Evolutionary conservation across 2,888 invertebrate genomes (phyloP).

Genomic region (Acanthosepion pharaonis): DNA sequence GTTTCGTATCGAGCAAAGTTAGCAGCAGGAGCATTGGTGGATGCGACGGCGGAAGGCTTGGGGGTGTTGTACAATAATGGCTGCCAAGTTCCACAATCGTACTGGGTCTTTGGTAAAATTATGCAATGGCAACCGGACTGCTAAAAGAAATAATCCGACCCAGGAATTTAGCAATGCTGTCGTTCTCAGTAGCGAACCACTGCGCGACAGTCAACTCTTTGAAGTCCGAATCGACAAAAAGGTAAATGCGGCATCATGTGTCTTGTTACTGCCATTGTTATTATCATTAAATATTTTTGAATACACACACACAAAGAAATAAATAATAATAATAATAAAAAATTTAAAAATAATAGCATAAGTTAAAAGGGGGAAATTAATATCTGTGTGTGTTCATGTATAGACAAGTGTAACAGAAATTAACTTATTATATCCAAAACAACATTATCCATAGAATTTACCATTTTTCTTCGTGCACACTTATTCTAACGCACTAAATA

Average conservation of each 20-base stretch:
- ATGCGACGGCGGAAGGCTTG: background rate
- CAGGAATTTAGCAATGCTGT: slow-evolving; percentile 75
- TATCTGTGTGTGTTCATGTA: too few species aligned
- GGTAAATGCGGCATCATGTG: slow-evolving; percentile 77
- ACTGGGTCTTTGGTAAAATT: slow-evolving; percentile 90
- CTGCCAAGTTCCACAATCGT: slow-evolving; percentile 73
- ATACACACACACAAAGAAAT: background rate
- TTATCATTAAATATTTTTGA: background rate
- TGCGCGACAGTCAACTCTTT: slow-evolving; percentile 71
- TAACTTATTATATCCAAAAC: too few species aligned
- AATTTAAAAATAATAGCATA: too few species aligned
- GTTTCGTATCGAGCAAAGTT: too few species aligned
- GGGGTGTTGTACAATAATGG: slow-evolving; percentile 47
- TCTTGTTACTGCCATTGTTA: background rate
- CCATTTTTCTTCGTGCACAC: too few species aligned
- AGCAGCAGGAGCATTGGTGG: background rate
- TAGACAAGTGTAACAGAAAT: too few species aligned
- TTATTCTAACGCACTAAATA: too few species aligned
- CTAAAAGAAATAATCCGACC: slow-evolving; percentile 71
- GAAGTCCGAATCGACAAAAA: slow-evolving; percentile 82
- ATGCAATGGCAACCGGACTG: slow-evolving; percentile 86
- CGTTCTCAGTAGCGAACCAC: slow-evolving; percentile 71
- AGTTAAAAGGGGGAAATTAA: too few species aligned
- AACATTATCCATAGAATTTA: too few species aligned
- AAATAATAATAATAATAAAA: too few species aligned